Base-by-base conservation (phyloP, 2,797 vertebrate species). In the Thalassophryne amazonica region DNA sequence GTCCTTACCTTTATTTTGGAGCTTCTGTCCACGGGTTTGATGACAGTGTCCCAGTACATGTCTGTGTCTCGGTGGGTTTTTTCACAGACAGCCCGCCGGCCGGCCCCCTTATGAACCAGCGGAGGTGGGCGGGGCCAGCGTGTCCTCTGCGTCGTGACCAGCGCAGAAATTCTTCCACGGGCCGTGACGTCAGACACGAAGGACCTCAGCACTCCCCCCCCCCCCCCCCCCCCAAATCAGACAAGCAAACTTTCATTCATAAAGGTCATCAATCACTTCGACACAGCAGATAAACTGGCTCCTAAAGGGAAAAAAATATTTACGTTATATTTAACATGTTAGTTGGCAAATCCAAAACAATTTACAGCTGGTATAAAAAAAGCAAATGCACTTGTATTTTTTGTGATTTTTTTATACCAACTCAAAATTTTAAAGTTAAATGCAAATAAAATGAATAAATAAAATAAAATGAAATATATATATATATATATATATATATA, bases 151-250 rank as follows among this genome's bases (percentile, higher is more conserved):
- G 77, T 86, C 83, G 83, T 86, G 83, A 86, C 81, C 59, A 38
- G 34, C n/a, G n/a, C n/a, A n/a, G n/a, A n/a, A n/a, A n/a, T 45
- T 73, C 70, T 66, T 76, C 61, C 69, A 72, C 34, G 7, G 17
- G 11, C 9, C 24, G 53, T 88, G 87, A 89, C 87, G 88, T 89
- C 83, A 85, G 9, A 55, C 27, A 32, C 63, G n/a, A n/a, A n/a
- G n/a, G n/a, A n/a, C 28, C 14, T 34, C 18, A 7, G 3, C 0
- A 11, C 43, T 1, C 52, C 59, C 3, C 7, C 20, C 9, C 4
- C 5, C 4, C 6, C 55, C 68, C 33, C 34, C 7, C 21, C 15
- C 6, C 51, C 63, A 55, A 60, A 71, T 61, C 61, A 60, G 19
- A 34, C 49, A 18, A 57, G 37, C 17, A 59, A 56, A 43, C 33